Percentiles rank a stretch among this genome's conserved stretches.
These are phyloP conservation scores for Chloropsis hardwickii DNA, from an alignment of 2,113 vertebrate species.

Conservation along the genomic window DNA sequence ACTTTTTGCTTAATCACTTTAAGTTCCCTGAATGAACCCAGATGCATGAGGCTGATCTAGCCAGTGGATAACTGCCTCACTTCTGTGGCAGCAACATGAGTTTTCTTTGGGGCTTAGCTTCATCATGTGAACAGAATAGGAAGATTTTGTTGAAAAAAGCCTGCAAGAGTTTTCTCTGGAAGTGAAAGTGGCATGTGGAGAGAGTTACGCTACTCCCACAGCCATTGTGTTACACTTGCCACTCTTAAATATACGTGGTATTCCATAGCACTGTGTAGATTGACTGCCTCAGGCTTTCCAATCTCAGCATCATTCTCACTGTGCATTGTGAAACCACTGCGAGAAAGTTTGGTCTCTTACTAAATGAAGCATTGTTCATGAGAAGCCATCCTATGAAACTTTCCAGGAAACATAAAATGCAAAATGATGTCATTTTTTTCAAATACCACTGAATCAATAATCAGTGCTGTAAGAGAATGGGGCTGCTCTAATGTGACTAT, in stretches of 20 bases:
- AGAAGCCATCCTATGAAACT: neutral
- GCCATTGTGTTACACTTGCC: neutral
- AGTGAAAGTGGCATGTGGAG: neutral
- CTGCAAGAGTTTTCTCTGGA: neutral
- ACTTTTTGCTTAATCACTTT: neutral
- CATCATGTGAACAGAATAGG: neutral
- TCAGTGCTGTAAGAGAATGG: neutral
- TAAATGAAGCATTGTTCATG: neutral
- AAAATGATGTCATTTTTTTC: neutral
- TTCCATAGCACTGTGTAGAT: accelerated
- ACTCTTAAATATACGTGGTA: neutral
- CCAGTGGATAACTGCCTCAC: neutral
- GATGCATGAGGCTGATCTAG: neutral
- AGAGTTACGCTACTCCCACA: neutral
- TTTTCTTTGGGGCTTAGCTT: neutral
- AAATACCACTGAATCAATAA: neutral
- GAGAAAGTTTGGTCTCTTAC: neutral
- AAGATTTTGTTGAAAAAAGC: neutral
- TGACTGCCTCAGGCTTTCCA: neutral
- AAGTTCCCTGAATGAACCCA: neutral
- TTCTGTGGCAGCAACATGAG: accelerated
- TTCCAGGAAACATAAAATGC: neutral
- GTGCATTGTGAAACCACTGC: neutral
- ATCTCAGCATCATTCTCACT: neutral
- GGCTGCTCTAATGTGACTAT: neutral